phyloP scores from a whole-genome alignment of 2,888 invertebrate genomes.

The Empis livida region DNA sequence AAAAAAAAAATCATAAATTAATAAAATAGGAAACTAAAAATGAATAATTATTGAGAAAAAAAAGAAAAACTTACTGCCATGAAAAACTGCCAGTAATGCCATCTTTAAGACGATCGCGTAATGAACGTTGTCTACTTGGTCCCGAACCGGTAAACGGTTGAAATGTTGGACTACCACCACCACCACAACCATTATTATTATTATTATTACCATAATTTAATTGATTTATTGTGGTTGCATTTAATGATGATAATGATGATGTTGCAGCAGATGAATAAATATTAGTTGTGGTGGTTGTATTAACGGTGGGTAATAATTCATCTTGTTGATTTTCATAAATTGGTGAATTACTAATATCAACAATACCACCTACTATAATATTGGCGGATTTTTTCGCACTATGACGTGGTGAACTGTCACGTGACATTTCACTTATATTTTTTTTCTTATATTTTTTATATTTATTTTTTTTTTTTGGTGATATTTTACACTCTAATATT shows the following conservation, averaged over 20 bases:
- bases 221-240: conserved; percentile 10
- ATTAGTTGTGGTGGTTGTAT: conserved; percentile 18
- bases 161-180: conserved; percentile 26
- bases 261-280: conserved; percentile 13
- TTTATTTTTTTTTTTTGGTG: not conserved
- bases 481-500: too few species aligned
- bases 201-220: conserved; percentile 24
- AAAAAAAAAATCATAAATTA: conserved; percentile 5
- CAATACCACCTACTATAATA: not conserved
- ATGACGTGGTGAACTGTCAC: conserved; percentile 34
- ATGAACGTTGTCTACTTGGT: conserved; percentile 60
- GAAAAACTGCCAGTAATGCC: conserved; percentile 66
- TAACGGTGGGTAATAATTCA: not conserved
- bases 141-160: conserved; percentile 33
- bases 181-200: conserved; percentile 21
- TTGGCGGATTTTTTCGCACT: conserved; percentile 15
- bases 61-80: conserved; percentile 61
- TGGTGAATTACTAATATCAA: not conserved
- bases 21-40: conserved; percentile 6
- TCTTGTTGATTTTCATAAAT: not conserved
- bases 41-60: conserved; percentile 9
- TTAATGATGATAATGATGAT: conserved; percentile 7
- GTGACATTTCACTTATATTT: conserved; percentile 24
- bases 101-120: conserved; percentile 64
- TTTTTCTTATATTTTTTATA: conserved; percentile 9